Evolutionary conservation across 2,888 invertebrate genomes (phyloP).

Genomic region (Drosophila kokeensis): DNA sequence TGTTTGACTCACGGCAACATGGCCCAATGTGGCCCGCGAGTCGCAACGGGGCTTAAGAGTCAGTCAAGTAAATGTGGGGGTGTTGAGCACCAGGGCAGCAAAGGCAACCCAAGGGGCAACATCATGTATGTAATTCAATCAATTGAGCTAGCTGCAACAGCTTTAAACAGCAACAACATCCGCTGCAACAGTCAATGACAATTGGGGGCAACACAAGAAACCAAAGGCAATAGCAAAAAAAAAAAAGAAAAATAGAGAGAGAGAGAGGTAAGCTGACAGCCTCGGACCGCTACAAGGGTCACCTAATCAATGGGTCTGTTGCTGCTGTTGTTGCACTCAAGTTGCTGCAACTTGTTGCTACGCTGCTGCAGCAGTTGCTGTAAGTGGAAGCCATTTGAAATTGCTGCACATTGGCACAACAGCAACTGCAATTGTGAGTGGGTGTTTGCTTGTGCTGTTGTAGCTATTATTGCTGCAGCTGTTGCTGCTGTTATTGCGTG

Average conservation of each 20-base stretch:
- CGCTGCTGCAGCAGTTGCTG: constrained; percentile 32
- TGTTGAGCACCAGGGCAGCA: constrained; percentile 36
- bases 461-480: constrained; percentile 34
- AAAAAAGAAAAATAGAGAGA: constrained; percentile 23
- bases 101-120: constrained; percentile 18
- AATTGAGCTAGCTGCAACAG: constrained; percentile 59
- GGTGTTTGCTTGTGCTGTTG: constrained; percentile 42
- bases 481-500: constrained; percentile 58
- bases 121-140: constrained; percentile 76
- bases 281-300: constrained; percentile 73
- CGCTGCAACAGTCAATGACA: constrained; percentile 65
- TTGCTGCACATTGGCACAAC: constrained; percentile 66
- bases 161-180: constrained; percentile 39
- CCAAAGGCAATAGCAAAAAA: constrained; percentile 25
- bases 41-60: constrained; percentile 62
- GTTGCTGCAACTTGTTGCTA: constrained; percentile 67
- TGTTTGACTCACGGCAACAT: constrained; percentile 54
- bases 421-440: constrained; percentile 46
- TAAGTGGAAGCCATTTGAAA: constrained; percentile 72
- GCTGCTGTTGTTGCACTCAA: constrained; percentile 33
- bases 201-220: constrained; percentile 58
- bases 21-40: constrained; percentile 51
- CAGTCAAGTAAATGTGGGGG: constrained; percentile 64
- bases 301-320: constrained; percentile 73
- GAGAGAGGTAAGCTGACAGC: constrained; percentile 53